A percentile compares a stretch with the other conserved stretches of the same genome.
Evolutionary conservation across 2,113 vertebrate genomes (phyloP).

Genomic region (Junco hyemalis): DNA sequence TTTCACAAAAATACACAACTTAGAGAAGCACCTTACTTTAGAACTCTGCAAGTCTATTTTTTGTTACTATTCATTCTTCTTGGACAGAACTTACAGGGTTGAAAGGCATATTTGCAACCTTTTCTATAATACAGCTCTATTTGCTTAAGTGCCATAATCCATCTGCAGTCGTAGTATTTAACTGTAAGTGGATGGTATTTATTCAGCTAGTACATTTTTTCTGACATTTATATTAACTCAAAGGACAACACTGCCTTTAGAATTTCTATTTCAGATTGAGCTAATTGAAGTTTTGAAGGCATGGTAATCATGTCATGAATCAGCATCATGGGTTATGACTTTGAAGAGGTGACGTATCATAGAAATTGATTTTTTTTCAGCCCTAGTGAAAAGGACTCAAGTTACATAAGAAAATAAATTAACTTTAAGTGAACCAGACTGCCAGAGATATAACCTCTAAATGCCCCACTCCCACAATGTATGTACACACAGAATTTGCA

Average conservation of each 20-base stretch:
- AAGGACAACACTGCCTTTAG: conserved; percentile 10
- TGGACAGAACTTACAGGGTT: background rate
- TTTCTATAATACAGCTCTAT: background rate
- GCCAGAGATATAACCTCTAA: background rate
- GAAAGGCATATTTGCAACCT: background rate
- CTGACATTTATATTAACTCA: conserved; percentile 50
- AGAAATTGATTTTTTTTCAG: background rate
- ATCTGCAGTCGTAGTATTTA: conserved; percentile 12
- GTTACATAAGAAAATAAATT: conserved; percentile 19
- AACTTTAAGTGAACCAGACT: background rate
- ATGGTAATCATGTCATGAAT: conserved; percentile 22
- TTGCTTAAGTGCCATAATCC: background rate
- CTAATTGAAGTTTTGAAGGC: conserved; percentile 32
- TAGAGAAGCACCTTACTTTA: background rate
- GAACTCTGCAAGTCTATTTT: background rate
- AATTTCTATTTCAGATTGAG: conserved; percentile 33
- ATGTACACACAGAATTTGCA: background rate
- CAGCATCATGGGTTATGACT: background rate
- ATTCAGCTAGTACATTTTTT: conserved; percentile 32
- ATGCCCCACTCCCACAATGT: background rate
- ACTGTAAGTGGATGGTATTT: conserved; percentile 10
- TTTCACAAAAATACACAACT: background rate
- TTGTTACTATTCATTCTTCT: background rate
- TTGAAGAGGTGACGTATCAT: background rate
- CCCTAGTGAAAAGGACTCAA: background rate